A percentile compares a stretch with the other conserved stretches of the same genome.
Evolutionary conservation across 2,888 invertebrate genomes (phyloP).

Genomic region (Chrysolina oricalcia): DNA sequence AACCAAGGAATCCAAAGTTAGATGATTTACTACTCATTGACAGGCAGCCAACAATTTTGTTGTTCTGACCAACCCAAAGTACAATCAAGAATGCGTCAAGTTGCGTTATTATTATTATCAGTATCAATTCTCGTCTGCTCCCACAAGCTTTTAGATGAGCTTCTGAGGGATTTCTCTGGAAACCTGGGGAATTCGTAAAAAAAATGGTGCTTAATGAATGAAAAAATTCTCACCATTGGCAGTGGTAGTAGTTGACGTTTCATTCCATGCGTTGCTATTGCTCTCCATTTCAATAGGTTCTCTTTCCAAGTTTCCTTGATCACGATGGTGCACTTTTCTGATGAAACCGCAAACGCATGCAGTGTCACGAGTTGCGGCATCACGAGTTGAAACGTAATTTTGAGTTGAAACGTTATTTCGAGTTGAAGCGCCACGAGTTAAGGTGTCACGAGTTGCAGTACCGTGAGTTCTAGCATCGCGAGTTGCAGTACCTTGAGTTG

Average conservation of each 20-base stretch:
- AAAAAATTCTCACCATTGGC: no score
- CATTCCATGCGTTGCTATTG: not conserved
- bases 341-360: not conserved
- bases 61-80: no score
- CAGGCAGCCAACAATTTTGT: no score
- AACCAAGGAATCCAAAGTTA: no score
- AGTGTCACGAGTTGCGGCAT: not conserved
- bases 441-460: not conserved
- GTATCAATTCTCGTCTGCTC: no score
- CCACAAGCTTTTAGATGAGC: no score
- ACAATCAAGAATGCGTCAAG: no score
- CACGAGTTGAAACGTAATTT: not conserved
- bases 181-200: no score
- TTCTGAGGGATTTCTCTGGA: no score
- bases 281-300: not conserved
- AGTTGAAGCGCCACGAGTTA: not conserved
- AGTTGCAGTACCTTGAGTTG: not conserved
- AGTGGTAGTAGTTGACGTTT: not conserved
- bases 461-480: not conserved
- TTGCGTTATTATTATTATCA: no score
- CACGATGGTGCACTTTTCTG: not conserved
- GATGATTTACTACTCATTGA: no score
- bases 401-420: not conserved
- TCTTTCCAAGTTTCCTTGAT: not conserved
- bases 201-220: no score